Evolutionary conservation across 2,113 vertebrate genomes (phyloP).

Genomic region (Dromiciops gliroides): DNA sequence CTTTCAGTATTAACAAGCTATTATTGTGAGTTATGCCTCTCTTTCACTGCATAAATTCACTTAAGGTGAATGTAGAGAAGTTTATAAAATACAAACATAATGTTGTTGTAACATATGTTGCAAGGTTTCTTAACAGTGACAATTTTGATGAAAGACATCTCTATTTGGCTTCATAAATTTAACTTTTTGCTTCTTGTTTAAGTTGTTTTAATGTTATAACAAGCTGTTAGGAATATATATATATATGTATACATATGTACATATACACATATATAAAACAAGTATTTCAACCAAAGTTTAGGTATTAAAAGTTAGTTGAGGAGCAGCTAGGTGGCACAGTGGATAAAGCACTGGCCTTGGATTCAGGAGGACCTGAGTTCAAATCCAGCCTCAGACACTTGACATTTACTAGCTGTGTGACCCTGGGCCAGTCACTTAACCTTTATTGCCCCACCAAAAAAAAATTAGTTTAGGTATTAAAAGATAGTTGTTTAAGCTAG

Average conservation of each 20-base stretch:
- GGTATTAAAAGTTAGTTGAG: neutral
- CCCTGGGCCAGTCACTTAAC: no score
- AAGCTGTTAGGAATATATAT: constrained; percentile 60
- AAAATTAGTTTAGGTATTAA: neutral
- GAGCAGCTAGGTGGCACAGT: no score
- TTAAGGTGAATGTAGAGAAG: constrained; percentile 86
- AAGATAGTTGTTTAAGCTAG: neutral
- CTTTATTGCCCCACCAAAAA: no score
- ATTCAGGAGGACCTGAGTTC: no score
- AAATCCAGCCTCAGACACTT: no score
- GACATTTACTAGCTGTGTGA: no score
- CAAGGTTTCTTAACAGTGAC: constrained; percentile 80
- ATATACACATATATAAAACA: neutral
- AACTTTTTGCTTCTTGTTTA: constrained; percentile 75
- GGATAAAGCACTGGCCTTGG: no score
- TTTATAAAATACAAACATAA: constrained; percentile 86
- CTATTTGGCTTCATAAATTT: constrained; percentile 82
- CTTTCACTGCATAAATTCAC: constrained; percentile 89
- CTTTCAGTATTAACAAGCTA: constrained; percentile 94
- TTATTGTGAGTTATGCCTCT: constrained; percentile 93
- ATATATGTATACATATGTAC: neutral
- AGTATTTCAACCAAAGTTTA: neutral
- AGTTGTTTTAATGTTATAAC: constrained; percentile 70
- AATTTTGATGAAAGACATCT: constrained; percentile 83
- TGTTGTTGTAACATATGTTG: constrained; percentile 84